Base-by-base conservation (phyloP, 2,888 invertebrate species). In the Tricholauxania praeusta region DNA sequence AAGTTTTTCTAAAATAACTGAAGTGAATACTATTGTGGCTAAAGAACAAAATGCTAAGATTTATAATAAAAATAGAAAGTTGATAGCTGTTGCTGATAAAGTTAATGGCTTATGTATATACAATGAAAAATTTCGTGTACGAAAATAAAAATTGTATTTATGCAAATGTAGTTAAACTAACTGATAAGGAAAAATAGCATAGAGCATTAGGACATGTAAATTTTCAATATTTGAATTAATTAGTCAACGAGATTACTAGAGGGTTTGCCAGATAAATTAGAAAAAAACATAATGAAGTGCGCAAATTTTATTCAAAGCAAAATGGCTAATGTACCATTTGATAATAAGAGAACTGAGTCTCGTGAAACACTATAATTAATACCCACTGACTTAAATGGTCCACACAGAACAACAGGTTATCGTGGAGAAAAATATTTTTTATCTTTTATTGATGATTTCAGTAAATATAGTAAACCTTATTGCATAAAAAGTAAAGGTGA, bases 221-320 rank as follows among this genome's bases (percentile, higher is more conserved):
- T 69, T 69, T 69, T 49, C 49, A 69, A 60, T 60, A 68, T 48
- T 59, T 39, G 10, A 39, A 72, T 63, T 71, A 53, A 49, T 55
- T 71, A 32, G 51, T 59, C 19, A 68, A 67, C 55, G 57, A 67
- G 71, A 71, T 57, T 74, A 57, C 28, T 74, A 62, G 39, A 63
- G 17, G 74, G 71, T 71, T 63, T 71, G 39, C 74, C 68, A 62
- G 62, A 74, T 39, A 67, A 71, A 53, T 63, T 74, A 71, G 71
- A 62, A 67, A 68, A 69, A 48, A 28, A 52, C 28, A 15, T 59
- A 47, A 59, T 65, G 39, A 74, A 74, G 57, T 72, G 74, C 53
- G 72, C 63, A 22, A 74, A 19, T 32, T 73, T 53, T 22, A 71
- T 73, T 59, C 48, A 73, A 60, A 74, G 68, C 67, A 74, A 74